A percentile compares a stretch with the other conserved stretches of the same genome.
Evolutionary conservation across 2,113 vertebrate genomes (phyloP).

Genomic region (Apteryx mantelli): DNA sequence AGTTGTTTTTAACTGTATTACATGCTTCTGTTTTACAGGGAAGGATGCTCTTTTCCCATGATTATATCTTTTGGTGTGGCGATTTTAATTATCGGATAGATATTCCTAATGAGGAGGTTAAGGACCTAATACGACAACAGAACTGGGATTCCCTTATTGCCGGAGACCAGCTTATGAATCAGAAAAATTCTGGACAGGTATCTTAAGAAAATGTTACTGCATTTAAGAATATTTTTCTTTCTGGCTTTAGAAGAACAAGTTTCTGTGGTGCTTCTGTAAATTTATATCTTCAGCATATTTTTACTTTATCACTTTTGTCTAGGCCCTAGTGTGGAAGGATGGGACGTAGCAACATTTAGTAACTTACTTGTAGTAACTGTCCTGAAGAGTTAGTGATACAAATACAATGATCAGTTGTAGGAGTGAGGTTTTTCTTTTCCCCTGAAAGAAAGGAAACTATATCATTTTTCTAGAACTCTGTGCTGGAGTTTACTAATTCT

Average conservation of each 20-base stretch:
- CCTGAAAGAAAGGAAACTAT: not conserved
- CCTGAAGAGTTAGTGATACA: not conserved
- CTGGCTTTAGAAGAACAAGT: not conserved
- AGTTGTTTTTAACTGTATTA: not conserved
- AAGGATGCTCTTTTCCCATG: conserved; percentile 94
- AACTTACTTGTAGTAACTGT: not conserved
- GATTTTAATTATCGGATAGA: conserved; percentile 98
- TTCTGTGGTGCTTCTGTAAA: not conserved
- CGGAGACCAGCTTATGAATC: conserved; percentile 94
- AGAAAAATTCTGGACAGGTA: conserved; percentile 93
- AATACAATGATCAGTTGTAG: not conserved
- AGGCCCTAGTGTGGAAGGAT: not conserved
- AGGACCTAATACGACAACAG: conserved; percentile 92
- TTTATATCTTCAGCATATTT: not conserved
- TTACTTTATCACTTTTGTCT: not conserved
- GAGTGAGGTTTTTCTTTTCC: not conserved
- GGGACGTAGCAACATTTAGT: not conserved
- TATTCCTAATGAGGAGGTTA: conserved; percentile 96
- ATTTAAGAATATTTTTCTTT: not conserved
- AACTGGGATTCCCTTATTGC: conserved; percentile 92
- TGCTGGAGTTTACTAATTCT: not conserved
- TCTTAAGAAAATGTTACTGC: not conserved
- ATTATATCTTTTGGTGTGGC: conserved; percentile 99
- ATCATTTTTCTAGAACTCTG: not conserved
- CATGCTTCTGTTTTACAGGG: conserved; percentile 79